phyloP scores from a whole-genome alignment of 2,888 invertebrate genomes.

The Imbricaverruca yamaguchii region DNA sequence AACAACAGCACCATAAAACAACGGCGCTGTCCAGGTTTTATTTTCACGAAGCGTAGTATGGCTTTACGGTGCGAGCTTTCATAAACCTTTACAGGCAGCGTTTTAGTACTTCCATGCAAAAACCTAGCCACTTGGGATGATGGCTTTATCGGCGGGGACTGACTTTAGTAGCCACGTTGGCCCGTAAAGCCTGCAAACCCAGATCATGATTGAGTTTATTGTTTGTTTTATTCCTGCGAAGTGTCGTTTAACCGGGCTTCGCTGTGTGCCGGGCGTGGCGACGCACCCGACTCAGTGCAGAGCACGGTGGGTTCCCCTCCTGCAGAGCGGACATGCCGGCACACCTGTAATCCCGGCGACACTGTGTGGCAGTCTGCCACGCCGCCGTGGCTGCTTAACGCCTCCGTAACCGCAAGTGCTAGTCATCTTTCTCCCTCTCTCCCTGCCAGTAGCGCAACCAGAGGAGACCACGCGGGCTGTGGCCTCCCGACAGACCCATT shows the following conservation, averaged over 20 bases:
- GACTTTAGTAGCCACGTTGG: constrained; percentile 9
- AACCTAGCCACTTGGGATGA: constrained; percentile 11
- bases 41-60: background rate
- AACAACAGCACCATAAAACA: constrained; percentile 20
- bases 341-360: no score
- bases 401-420: no score
- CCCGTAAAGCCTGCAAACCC: background rate
- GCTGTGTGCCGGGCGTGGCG: background rate
- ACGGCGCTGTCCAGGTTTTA: background rate
- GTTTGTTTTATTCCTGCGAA: constrained; percentile 20
- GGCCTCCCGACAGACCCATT: no score
- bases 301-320: no score
- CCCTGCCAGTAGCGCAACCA: no score
- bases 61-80: constrained; percentile 17
- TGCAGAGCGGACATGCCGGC: no score
- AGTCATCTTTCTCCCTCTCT: no score
- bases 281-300: background rate
- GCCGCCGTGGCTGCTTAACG: background rate
- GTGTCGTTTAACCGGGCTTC: background rate
- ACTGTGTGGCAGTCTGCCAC: background rate
- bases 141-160: constrained; percentile 9
- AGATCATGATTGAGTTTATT: constrained; percentile 13
- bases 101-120: constrained; percentile 19
- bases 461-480: no score
- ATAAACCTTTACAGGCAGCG: constrained; percentile 19